Base-by-base conservation (phyloP, 1,140 invertebrate species). In the Drosophila nasuta region DNA sequence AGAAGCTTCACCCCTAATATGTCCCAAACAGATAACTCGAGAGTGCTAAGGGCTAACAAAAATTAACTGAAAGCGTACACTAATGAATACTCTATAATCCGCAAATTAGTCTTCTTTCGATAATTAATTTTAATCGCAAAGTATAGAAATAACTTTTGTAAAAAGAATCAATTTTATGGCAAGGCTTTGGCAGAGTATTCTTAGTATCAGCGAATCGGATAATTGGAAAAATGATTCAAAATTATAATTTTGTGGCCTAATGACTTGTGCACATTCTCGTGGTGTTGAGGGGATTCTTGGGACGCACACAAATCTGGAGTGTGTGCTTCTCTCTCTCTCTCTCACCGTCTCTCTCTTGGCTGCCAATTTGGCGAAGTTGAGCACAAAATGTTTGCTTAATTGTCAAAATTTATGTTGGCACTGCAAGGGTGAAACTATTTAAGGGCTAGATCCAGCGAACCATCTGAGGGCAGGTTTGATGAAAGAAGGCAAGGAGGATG, bases 261-360 rank as follows among this genome's bases (percentile, higher is more conserved):
- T 87, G 80, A 82, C 76, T 87, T 87, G 77, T 80, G 76, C 83
- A 77, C 72, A 82, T 74, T 79, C 62, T 79, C 65, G 72, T 64
- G 64, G 46, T 73, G 69, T 66, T 83, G 49, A 83, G 76, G 79
- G 7, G 74, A 71, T 58, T 67, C 51, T 45, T 48, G 48, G 35
- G 8, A 15, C 35, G 38, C 8, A 41, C 38, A 41, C n/a, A 13
- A 43, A 43, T 43, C 11, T 43, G 41, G n/a, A 43, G 41, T 43
- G 41, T 43, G 41, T 43, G 41, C 41, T 13, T 43, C 41, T 5
- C 35, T 8, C 7, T 7, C 35, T 38, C 30, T 7, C 20, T 20
- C 20, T 20, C 17, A 5, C 30, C 30, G 5, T 41, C 59, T 52
- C n/a, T 52, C 25, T 52, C 35, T 17, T 45, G n/a, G 52, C 38